Evolutionary conservation across 2,888 invertebrate genomes (phyloP), one percentile per base, ranked within the genome.

Genomic region (Troides aeacus): DNA sequence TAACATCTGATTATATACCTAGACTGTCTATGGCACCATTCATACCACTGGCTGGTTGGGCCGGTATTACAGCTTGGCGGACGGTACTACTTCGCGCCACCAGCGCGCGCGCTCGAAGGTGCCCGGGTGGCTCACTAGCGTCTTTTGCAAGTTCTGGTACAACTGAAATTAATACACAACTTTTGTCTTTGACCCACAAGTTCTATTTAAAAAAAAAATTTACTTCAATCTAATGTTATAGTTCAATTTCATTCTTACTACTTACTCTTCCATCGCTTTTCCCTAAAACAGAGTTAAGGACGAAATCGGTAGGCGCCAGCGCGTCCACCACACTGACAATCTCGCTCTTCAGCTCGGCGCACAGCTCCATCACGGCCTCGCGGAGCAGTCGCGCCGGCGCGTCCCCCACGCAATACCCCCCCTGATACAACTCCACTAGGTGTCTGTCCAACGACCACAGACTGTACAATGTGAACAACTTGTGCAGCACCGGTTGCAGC

Each of bases 241-340:
- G 39, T 1, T 39, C 7, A 39, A 39, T 10, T 10, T 39, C 8
- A 10, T 10, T 39, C 8, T 8, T 1, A 1, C 50, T 18, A 79
- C 86, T 86, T 79, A 96, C 97, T 91, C 95, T 94, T 73, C 98
- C 98, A 91, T 98, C 97, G 42, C 97, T 95, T 80, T 93, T 94
- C 66, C 97, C 98, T 23, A 98, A 93, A 53, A 96, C 95, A 0
- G 98, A 98, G 87, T 97, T 96, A 18, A 98, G 91, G 53, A 97
- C 95, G 83, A 96, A 98, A 89, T 98, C 98, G 0, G 98, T 96
- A 1, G 97, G 97, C 4, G 98, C 96, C 39, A 98, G 92, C 42
- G 96, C 96, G 84, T 99, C 98, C 3, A 96, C 96, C 3, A 98
- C 93, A 1, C 95, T 89, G 0, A 98, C 95, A 0, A 96, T 93